Evolutionary conservation across 2,113 vertebrate species (phyloP).

Genomic region (Calyptommatus sinebrachiatus): DNA sequence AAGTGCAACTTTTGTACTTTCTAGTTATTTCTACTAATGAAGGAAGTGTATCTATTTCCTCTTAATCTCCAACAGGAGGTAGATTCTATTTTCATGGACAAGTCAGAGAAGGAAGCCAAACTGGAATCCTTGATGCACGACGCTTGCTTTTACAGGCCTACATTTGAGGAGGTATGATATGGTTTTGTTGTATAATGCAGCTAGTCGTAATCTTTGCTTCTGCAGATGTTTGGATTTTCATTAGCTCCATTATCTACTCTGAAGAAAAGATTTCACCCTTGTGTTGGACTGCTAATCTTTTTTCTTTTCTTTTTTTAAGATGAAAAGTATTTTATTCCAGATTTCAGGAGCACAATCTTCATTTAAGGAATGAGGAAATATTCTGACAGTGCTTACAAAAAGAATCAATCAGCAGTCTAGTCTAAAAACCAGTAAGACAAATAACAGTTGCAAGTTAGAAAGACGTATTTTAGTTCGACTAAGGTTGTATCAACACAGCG

Average conservation of each 20-base stretch:
- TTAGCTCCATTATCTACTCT: no score
- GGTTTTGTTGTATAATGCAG: background rate
- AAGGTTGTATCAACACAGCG: background rate
- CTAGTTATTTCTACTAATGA: no score
- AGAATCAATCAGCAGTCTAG: conserved; percentile 4
- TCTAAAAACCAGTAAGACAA: background rate
- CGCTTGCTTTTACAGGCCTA: conserved; percentile 80
- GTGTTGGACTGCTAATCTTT: no score
- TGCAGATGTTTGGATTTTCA: background rate
- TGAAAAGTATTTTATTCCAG: conserved; percentile 74
- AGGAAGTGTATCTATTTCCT: no score
- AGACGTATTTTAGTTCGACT: conserved; percentile 14
- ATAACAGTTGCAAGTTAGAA: conserved; percentile 4
- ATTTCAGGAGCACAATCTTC: conserved; percentile 29
- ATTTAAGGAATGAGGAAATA: conserved; percentile 30
- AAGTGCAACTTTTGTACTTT: no score
- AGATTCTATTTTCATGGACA: conserved; percentile 74
- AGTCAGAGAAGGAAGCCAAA: conserved; percentile 9
- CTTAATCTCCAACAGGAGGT: conserved; percentile 72
- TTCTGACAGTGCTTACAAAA: conserved; percentile 21
- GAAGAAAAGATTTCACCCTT: no score
- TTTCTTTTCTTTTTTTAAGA: conserved; percentile 25
- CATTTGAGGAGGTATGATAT: conserved; percentile 79
- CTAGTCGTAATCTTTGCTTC: background rate
- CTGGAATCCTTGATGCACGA: conserved; percentile 76